These are phyloP conservation scores for Leuciscus idus DNA, from an alignment of 2,113 vertebrate species.

Conservation along the genomic window DNA sequence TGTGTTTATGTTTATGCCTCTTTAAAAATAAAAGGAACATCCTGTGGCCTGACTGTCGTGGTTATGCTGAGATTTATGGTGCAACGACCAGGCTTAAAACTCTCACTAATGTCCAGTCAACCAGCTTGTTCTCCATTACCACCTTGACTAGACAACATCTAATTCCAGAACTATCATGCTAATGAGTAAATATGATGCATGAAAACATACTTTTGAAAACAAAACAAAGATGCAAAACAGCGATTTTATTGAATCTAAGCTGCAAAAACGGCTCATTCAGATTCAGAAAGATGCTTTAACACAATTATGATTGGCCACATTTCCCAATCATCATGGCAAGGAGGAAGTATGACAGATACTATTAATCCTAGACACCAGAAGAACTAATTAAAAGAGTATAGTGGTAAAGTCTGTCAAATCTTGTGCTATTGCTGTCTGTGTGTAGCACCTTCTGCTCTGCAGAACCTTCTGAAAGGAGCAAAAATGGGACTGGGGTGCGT, in stretches of 20 bases:
- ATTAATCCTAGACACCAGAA: not conserved
- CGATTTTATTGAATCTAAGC: not conserved
- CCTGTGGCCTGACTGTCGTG: not conserved
- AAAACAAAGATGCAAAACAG: too few species aligned
- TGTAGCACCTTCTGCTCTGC: not conserved
- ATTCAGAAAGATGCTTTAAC: not conserved
- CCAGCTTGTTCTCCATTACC: conserved; percentile 52
- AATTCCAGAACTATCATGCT: not conserved
- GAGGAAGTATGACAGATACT: not conserved
- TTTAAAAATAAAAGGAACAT: not conserved
- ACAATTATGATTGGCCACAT: not conserved
- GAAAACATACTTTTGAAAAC: not conserved
- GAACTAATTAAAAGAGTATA: not conserved
- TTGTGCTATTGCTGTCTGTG: not conserved
- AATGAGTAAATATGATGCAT: not conserved
- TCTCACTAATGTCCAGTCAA: conserved; percentile 60
- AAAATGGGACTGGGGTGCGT: too few species aligned
- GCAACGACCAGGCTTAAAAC: conserved; percentile 61
- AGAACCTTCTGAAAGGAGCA: not conserved
- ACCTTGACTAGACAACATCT: not conserved
- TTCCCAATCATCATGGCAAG: not conserved
- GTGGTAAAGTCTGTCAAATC: not conserved
- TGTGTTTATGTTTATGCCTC: not conserved
- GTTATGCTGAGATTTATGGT: conserved; percentile 5
- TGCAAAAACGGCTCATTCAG: not conserved